Base-by-base conservation (phyloP, 2,888 invertebrate species). In the Megastigmus dorsalis region DNA sequence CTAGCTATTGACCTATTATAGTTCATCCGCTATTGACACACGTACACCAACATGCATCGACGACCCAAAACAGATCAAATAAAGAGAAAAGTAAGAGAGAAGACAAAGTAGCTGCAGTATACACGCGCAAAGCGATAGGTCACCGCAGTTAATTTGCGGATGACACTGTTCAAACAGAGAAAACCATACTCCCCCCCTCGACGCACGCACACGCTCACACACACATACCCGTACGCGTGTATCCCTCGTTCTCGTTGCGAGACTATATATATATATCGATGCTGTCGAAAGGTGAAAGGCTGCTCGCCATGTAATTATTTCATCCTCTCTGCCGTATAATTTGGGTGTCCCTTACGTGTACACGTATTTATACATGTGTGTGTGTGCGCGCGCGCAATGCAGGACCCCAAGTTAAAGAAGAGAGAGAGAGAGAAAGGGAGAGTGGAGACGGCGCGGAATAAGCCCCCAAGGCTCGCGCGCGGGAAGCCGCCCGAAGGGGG, bases 311-410 rank as follows among this genome's bases (percentile, higher is more conserved):
- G 85, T 86, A 88, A 88, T 88, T 88, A 88, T 88, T 87, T 87
- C 84, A 84, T 88, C 84, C 85, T 84, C 82, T 84, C 84, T 86
- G 83, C 82, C 87, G 85, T 86, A 84, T 86, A 87, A 88, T 88
- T 87, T 81, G 82, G 82, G 83, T 79, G 79, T 80, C 79, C 76
- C 77, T 80, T 6, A 23, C 52, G 48, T 13, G 38, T 43, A 28
- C 4, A 45, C 13, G 26, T 50, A 28, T 10, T 10, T 7, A 36
- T 10, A 10, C 6, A 20, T 20, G 48, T 48, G 23, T 48, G 48
- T 3, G 57, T 23, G 33, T 30, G 1, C 20, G 18, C 15, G 36
- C 20, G 38, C 38, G 26, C 36, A n/a, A 13, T n/a, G 50, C 10
- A n/a, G n/a, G n/a, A n/a, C 23, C 41, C 2, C 2, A 10, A 23